phyloP scores from a whole-genome alignment of 1,140 invertebrate genomes.

The Xylocopa sonorina region DNA sequence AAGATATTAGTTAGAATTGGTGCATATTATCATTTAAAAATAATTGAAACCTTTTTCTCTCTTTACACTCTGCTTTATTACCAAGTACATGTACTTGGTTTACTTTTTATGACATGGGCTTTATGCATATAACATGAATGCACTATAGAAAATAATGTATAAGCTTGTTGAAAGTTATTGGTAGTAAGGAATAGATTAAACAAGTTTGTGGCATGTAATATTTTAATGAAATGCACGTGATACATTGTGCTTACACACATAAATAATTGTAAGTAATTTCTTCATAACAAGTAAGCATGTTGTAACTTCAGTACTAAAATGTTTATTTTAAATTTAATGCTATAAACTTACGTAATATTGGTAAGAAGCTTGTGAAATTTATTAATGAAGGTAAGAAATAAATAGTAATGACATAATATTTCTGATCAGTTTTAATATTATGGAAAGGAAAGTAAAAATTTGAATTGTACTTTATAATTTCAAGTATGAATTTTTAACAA shows the following conservation, averaged over 20 bases:
- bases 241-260: constrained; percentile 37
- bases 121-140: constrained; percentile 14
- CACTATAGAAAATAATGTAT: constrained; percentile 16
- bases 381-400: constrained; percentile 27
- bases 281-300: constrained; percentile 42
- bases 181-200: constrained; percentile 18
- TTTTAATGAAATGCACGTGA: constrained; percentile 48
- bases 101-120: constrained; percentile 17
- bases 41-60: constrained; percentile 5
- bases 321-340: constrained; percentile 4
- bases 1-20: neutral
- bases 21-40: neutral
- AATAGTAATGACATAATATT: neutral
- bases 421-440: constrained; percentile 4
- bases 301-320: constrained; percentile 33
- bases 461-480: neutral
- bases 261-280: constrained; percentile 43
- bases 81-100: constrained; percentile 10
- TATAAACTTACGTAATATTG: neutral
- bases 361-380: constrained; percentile 22
- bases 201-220: constrained; percentile 34
- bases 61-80: constrained; percentile 23
- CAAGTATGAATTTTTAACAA: neutral
- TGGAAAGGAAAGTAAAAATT: constrained; percentile 40
- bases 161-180: constrained; percentile 11